These are phyloP conservation scores for Parotocinclus haroldoi DNA, from an alignment of 2,797 vertebrate genomes.

Conservation along the genomic window DNA sequence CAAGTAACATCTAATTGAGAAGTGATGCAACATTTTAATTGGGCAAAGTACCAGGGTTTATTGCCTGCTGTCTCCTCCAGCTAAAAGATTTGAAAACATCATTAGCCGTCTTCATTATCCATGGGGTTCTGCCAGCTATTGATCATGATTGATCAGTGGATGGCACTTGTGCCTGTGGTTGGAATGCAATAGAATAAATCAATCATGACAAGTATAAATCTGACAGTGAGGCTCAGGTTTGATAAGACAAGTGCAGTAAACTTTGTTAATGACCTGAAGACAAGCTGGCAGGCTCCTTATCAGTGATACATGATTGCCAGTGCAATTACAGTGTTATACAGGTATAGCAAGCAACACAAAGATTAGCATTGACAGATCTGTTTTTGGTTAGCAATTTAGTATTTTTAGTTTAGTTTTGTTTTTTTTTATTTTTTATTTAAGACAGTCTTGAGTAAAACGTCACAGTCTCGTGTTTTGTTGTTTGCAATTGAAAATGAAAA, in stretches of 20 bases:
- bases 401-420: no score
- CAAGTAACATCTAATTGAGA: constrained; percentile 58
- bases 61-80: constrained; percentile 21
- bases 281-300: constrained; percentile 9
- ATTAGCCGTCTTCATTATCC: constrained; percentile 69
- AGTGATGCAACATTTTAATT: constrained; percentile 70
- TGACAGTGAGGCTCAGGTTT: constrained; percentile 22
- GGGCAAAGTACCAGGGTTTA: constrained; percentile 68
- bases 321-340: constrained; percentile 4
- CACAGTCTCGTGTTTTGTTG: no score
- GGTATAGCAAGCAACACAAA: neutral
- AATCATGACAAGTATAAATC: constrained; percentile 37
- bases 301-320: constrained; percentile 4
- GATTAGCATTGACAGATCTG: no score
- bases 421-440: no score
- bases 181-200: constrained; percentile 44
- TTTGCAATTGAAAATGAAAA: no score
- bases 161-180: constrained; percentile 34
- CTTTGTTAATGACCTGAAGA: constrained; percentile 17
- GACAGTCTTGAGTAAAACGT: no score
- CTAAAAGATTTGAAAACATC: constrained; percentile 51
- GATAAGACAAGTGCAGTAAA: constrained; percentile 17
- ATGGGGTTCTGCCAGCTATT: constrained; percentile 58
- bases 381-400: no score
- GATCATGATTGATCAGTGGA: constrained; percentile 66